phyloP scores from a whole-genome alignment of 2,888 invertebrate species.

The Bedellia somnulentella region DNA sequence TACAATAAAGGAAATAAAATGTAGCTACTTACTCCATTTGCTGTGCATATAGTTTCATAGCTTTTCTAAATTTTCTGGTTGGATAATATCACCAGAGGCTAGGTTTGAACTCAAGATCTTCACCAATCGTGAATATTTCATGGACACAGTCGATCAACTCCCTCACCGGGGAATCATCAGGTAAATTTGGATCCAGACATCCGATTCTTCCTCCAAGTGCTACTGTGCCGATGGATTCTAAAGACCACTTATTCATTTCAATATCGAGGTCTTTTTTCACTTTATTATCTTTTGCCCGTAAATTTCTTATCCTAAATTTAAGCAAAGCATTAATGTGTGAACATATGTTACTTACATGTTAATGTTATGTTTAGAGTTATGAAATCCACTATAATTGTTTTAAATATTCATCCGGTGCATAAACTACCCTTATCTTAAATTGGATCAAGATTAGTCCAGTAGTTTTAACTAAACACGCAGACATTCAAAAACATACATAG shows the following conservation, averaged over 20 bases:
- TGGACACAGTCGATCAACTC: constrained; percentile 8
- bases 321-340: too few species aligned
- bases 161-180: constrained; percentile 10
- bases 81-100: constrained; percentile 5
- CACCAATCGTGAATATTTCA: constrained; percentile 1
- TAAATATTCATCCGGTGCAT: too few species aligned
- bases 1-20: too few species aligned
- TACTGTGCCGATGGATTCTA: constrained; percentile 13
- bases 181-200: constrained; percentile 12
- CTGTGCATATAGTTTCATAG: constrained; percentile 6
- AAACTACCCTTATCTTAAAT: too few species aligned
- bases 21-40: constrained; percentile 17
- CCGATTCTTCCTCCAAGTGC: constrained; percentile 14
- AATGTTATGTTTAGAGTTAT: too few species aligned
- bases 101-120: constrained; percentile 7
- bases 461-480: too few species aligned
- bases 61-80: constrained; percentile 5
- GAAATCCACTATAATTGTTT: too few species aligned
- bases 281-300: constrained; percentile 11
- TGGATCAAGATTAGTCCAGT: too few species aligned
- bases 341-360: too few species aligned
- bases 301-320: constrained; percentile 10
- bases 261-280: constrained; percentile 9
- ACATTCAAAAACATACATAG: too few species aligned
- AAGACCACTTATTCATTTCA: constrained; percentile 14